Evolutionary conservation across 2,113 vertebrate species (phyloP).

Genomic region (Xenotilapia caudafasciata): DNA sequence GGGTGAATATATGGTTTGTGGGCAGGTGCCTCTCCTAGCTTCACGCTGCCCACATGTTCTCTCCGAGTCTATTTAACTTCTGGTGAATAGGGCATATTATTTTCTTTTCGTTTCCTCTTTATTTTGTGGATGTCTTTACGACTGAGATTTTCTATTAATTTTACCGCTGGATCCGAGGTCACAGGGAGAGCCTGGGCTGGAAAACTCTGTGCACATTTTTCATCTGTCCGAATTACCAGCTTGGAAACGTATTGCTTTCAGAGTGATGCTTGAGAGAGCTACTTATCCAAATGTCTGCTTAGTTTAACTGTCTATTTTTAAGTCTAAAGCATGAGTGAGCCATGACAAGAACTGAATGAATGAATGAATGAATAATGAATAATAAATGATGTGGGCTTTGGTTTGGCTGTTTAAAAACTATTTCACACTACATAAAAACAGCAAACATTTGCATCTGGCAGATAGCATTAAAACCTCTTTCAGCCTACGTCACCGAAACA

Average conservation of each 20-base stretch:
- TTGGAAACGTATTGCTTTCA: not conserved
- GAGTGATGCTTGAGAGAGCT: not conserved
- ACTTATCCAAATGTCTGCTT: slow-evolving; percentile 11
- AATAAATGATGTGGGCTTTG: not conserved
- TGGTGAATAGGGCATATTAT: slow-evolving; percentile 40
- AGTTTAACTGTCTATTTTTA: not conserved
- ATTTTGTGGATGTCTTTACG: slow-evolving; percentile 40
- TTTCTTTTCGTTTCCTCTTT: slow-evolving; percentile 34
- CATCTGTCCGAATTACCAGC: not conserved
- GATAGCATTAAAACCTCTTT: not conserved
- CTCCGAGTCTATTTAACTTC: slow-evolving; percentile 4
- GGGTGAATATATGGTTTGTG: slow-evolving; percentile 36
- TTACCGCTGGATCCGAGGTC: slow-evolving; percentile 34
- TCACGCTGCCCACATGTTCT: slow-evolving; percentile 29
- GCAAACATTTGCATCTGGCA: slow-evolving; percentile 19
- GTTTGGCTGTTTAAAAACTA: not conserved
- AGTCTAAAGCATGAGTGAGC: not conserved
- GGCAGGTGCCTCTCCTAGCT: slow-evolving; percentile 45
- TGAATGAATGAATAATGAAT: slow-evolving; percentile 8
- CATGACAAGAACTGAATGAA: not conserved
- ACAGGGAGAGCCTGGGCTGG: slow-evolving; percentile 1
- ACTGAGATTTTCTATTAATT: slow-evolving; percentile 35
- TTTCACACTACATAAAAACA: not conserved
- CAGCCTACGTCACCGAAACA: not conserved
- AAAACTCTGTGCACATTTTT: slow-evolving; percentile 12